Percentiles rank a stretch among this genome's conserved stretches.
Evolutionary conservation across 2,797 vertebrate species (phyloP).

Genomic region (Synaphobranchus kaupii): DNA sequence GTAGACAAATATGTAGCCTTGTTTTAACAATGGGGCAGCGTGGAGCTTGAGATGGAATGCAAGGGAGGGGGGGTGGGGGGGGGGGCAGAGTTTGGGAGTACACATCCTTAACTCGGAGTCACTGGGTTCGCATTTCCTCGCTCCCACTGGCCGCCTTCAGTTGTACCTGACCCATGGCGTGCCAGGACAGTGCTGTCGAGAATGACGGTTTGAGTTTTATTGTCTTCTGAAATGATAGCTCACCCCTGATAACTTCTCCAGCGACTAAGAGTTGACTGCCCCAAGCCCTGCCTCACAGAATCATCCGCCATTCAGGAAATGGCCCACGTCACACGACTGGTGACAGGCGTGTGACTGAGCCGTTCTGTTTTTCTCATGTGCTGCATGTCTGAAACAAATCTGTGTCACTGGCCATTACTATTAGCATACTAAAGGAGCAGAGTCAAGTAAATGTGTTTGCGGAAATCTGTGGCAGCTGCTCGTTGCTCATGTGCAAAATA

Average conservation of each 20-base stretch:
- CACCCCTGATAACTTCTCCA: background rate
- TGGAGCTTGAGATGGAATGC: slow-evolving; percentile 25
- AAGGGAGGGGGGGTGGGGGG: background rate
- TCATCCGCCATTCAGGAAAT: background rate
- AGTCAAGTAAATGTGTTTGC: background rate
- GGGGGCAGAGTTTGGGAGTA: background rate
- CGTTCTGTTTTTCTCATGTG: background rate
- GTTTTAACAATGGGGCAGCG: slow-evolving; percentile 46
- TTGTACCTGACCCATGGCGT: background rate
- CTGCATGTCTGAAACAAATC: background rate
- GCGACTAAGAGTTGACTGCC: background rate
- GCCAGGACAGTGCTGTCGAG: background rate
- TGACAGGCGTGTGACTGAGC: background rate
- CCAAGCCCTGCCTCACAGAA: background rate
- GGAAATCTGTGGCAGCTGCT: background rate
- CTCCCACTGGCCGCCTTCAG: background rate
- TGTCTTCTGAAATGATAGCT: slow-evolving; percentile 10
- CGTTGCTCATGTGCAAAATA: background rate
- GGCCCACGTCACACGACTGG: background rate
- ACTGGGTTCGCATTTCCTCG: background rate
- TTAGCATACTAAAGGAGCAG: background rate
- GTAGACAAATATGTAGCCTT: slow-evolving; percentile 38
- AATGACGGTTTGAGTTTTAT: background rate
- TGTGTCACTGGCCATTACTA: background rate
- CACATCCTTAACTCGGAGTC: background rate